These are phyloP conservation scores for Siniperca scherzeri DNA, from an alignment of 2,797 vertebrate species.

Conservation along the genomic window DNA sequence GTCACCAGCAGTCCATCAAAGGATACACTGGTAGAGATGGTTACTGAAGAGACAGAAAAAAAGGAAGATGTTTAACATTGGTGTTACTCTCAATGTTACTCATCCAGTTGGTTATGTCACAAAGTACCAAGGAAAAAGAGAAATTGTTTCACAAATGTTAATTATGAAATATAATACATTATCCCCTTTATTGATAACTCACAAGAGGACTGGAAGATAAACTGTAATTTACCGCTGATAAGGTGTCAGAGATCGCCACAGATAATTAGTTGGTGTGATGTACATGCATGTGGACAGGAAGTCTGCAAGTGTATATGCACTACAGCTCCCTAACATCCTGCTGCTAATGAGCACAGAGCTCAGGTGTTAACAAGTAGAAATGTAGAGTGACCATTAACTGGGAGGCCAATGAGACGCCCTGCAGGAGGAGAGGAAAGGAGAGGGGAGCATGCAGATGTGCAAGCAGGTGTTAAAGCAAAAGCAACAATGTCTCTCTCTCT, in stretches of 20 bases:
- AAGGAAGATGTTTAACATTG: neutral
- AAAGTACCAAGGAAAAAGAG: neutral
- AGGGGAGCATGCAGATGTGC: slow-evolving; percentile 35
- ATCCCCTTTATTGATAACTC: neutral
- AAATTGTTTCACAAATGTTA: neutral
- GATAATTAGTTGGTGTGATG: slow-evolving; percentile 47
- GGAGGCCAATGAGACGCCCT: slow-evolving; percentile 11
- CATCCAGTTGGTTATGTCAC: neutral
- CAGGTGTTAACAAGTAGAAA: slow-evolving; percentile 55
- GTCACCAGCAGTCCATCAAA: slow-evolving; percentile 98
- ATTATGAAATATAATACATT: neutral
- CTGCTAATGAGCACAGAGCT: slow-evolving; percentile 52
- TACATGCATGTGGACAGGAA: slow-evolving; percentile 32
- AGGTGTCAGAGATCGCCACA: slow-evolving; percentile 33
- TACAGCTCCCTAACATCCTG: slow-evolving; percentile 25
- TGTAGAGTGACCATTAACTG: slow-evolving; percentile 37
- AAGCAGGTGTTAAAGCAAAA: slow-evolving; percentile 46
- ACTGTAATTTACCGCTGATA: slow-evolving; percentile 18
- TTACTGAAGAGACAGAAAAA: slow-evolving; percentile 87
- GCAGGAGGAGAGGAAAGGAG: slow-evolving; percentile 19
- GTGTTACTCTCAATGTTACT: neutral
- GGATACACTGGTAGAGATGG: slow-evolving; percentile 95
- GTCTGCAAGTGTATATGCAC: slow-evolving; percentile 17
- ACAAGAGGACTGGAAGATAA: slow-evolving; percentile 10
- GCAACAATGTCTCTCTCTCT: slow-evolving; percentile 17